Conservation (phyloP, 2,113 vertebrate species). For the Choloepus hoffmanni region DNA sequence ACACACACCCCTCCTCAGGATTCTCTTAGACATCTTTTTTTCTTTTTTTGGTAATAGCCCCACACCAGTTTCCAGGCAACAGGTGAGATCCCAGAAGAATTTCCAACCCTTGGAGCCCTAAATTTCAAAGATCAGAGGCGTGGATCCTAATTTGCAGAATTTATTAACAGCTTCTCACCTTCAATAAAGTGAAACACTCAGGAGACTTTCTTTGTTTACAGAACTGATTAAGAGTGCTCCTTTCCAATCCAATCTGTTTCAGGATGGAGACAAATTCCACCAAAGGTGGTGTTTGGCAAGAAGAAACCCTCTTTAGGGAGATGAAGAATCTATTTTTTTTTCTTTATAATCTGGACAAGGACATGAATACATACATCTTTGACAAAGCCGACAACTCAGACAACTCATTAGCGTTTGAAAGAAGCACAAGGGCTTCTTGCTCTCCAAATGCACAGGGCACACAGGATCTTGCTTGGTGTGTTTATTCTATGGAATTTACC, state of each 20-base stretch:
- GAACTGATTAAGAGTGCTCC: not conserved
- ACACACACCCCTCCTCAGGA: fast-evolving
- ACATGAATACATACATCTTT: not conserved
- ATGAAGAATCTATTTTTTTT: not conserved
- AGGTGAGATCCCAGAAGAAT: fast-evolving
- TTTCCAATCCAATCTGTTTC: conserved; percentile 49
- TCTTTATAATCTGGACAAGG: not conserved
- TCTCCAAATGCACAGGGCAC: fast-evolving
- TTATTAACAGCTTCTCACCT: conserved; percentile 77
- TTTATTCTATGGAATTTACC: not conserved
- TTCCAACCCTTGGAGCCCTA: not conserved
- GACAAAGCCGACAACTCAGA: not conserved
- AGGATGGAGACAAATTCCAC: not conserved
- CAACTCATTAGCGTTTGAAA: not conserved
- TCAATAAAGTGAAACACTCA: not conserved
- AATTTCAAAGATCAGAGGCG: not conserved
- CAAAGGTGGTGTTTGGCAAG: not conserved
- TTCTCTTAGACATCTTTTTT: not conserved
- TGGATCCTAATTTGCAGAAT: not conserved
- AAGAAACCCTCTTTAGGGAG: not conserved
- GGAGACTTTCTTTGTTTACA: not conserved
- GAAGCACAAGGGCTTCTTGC: not conserved
- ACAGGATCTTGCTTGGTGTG: no score
- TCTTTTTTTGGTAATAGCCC: not conserved
- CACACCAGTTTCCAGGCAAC: not conserved